Percentiles rank a stretch among this genome's conserved stretches.
These are phyloP conservation scores for Campylomormyrus numenius DNA, from an alignment of 2,113 vertebrate species.

Conservation along the genomic window DNA sequence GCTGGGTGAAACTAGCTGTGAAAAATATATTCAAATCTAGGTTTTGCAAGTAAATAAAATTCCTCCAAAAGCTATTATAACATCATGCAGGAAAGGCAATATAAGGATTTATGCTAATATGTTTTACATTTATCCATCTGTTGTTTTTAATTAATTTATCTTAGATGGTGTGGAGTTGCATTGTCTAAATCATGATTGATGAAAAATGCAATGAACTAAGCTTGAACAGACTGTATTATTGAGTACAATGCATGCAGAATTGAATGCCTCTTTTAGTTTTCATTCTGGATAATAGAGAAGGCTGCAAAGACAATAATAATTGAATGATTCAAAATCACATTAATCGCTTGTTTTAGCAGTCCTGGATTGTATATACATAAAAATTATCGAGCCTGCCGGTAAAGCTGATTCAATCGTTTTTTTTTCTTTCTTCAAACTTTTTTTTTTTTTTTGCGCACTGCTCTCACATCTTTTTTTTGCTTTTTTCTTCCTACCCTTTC, in stretches of 20 bases:
- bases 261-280: background rate
- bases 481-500: background rate
- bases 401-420: background rate
- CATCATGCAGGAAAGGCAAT: background rate
- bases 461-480: background rate
- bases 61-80: background rate
- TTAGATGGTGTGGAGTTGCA: background rate
- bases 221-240: background rate
- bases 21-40: background rate
- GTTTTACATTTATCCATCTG: conserved; percentile 6
- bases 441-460: background rate
- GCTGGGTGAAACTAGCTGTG: background rate
- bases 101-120: background rate
- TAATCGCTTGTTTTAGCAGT: background rate
- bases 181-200: conserved; percentile 11
- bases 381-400: background rate
- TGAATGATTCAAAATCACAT: conserved; percentile 8
- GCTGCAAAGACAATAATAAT: background rate
- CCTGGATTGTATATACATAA: background rate
- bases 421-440: background rate
- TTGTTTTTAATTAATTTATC: conserved; percentile 5
- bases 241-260: background rate
- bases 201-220: conserved; percentile 8
- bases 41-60: background rate
- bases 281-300: background rate